Evolutionary conservation across 2,888 invertebrate species (phyloP), one percentile per base, ranked within the genome.

Genomic region (Volucella inflata): DNA sequence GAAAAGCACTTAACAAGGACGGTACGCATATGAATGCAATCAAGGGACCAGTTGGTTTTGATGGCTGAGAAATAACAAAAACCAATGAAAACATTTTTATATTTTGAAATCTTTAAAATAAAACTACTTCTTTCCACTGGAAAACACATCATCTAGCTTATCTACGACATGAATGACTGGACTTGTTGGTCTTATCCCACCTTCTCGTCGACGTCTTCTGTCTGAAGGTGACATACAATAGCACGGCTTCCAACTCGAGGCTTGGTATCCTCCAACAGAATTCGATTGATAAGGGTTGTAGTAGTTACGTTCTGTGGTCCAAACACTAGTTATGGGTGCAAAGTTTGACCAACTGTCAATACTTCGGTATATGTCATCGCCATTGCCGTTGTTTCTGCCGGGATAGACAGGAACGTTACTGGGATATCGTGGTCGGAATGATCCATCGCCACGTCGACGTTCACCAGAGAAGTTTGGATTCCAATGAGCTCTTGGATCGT

Each of bases 161-260:
- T 92, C 89, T 3, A 91, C 87, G 9, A 88, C 84, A 40, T 89
- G 87, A 2, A 90, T 81, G 6, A 89, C 71, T 0, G 89, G 83
- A 51, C 88, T 89, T 30, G 89, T 89, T 2, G 89, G 87, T 21
- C 80, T 87, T 12, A 59, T 75, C 6, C 71, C 88, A 65, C 87
- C 89, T 4, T 90, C 90, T 1, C 91, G 89, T 8, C 91, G 88
- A 1, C 89, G 87, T 30, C 91, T 77, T 40, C 88, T 90, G 36
- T 91, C 90, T 30, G 88, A 87, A 9, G 89, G 87, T 11, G 89
- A 88, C 87, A 90, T 88, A 76, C 92, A 92, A 87, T 91, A 90
- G 71, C 92, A 92, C 4, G 92, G 92, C 62, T 90, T 91, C 91
- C 92, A 95, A 60, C 88, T 89, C 21, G 90, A 89, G 0, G 80